A percentile compares a stretch with the other conserved stretches of the same genome.
phyloP scores from a whole-genome alignment of 2,888 invertebrate genomes.

The Noctua pronuba region DNA sequence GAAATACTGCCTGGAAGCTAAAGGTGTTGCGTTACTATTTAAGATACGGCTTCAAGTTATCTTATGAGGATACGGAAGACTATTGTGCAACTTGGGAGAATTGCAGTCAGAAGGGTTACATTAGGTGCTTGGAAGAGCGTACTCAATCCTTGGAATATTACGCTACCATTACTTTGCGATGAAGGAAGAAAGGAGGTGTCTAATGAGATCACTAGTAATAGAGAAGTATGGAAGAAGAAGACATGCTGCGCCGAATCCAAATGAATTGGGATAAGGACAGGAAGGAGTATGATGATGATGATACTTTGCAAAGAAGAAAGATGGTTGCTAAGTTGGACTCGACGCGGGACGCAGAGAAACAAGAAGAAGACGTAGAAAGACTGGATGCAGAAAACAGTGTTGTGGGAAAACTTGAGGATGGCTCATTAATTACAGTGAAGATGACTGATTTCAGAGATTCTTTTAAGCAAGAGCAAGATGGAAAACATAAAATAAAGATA shows the following conservation, averaged over 20 bases:
- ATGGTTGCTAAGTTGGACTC: neutral
- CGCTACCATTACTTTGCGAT: neutral
- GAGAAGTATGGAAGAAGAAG: neutral
- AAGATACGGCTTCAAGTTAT: slow-evolving; percentile 37
- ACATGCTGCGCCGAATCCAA: neutral
- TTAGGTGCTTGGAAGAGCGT: neutral
- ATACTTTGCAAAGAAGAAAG: neutral
- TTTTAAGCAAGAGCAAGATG: neutral
- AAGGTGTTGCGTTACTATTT: slow-evolving; percentile 33
- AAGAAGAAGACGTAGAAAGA: neutral
- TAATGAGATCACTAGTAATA: neutral
- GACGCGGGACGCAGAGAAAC: neutral
- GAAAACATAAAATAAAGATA: neutral
- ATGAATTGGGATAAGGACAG: neutral
- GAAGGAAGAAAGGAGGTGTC: neutral
- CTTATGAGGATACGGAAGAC: slow-evolving; percentile 37
- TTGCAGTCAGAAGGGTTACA: neutral
- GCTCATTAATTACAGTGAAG: neutral
- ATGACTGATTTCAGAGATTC: neutral
- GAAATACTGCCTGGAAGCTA: slow-evolving; percentile 31
- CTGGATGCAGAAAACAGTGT: neutral
- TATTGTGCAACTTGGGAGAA: neutral
- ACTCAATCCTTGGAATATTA: neutral
- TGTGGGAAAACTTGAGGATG: neutral
- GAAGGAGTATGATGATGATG: neutral